Evolutionary conservation across 2,797 vertebrate species (phyloP).

Genomic region (Pseudochaenichthys georgianus): DNA sequence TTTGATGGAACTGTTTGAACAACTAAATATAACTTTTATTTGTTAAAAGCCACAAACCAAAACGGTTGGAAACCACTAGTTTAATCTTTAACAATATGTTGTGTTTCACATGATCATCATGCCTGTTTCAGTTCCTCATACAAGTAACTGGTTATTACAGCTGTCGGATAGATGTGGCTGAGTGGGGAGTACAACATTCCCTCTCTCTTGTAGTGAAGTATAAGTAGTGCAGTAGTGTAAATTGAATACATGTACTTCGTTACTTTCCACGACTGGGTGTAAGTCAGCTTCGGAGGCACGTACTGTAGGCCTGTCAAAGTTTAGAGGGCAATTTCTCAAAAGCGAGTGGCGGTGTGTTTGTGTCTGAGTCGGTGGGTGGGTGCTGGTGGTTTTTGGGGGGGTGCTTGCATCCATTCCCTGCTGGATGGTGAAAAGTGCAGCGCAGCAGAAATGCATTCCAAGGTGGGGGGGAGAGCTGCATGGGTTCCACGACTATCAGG

Average conservation of each 20-base stretch:
- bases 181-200: background rate
- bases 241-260: slow-evolving; percentile 14
- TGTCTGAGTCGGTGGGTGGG: slow-evolving; percentile 63
- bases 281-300: slow-evolving; percentile 44
- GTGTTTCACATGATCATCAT: background rate
- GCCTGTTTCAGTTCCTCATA: background rate
- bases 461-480: slow-evolving; percentile 69
- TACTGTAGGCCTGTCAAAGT: slow-evolving; percentile 34
- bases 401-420: slow-evolving; percentile 77
- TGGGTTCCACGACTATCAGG: slow-evolving; percentile 88
- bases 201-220: background rate
- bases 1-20: background rate
- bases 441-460: slow-evolving; percentile 85
- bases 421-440: slow-evolving; percentile 85
- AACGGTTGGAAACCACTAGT: background rate
- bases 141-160: background rate
- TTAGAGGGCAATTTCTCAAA: slow-evolving; percentile 69
- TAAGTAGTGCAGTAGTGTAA: too few species aligned
- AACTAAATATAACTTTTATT: background rate
- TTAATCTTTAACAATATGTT: background rate
- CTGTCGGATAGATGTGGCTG: background rate
- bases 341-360: slow-evolving; percentile 63
- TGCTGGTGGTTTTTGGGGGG: slow-evolving; percentile 24
- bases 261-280: slow-evolving; percentile 40
- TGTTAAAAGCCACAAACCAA: background rate